A percentile compares a stretch with the other conserved stretches of the same genome.
phyloP scores from a whole-genome alignment of 92 coral and sea anemone genomes.

The Chrysogorgia sp. region DNA sequence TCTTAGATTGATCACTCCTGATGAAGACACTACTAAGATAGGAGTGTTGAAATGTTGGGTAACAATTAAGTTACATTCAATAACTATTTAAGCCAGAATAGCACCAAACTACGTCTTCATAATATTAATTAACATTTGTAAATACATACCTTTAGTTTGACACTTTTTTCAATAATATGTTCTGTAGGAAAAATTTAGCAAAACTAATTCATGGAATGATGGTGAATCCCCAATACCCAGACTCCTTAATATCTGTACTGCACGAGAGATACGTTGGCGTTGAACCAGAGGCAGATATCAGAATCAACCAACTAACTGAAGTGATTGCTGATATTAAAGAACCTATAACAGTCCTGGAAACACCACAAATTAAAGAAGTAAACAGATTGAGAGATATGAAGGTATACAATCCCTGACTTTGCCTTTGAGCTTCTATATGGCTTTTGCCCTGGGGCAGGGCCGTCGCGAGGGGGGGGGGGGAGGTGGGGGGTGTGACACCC shows the following conservation, averaged over 20 bases:
- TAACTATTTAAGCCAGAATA: no score
- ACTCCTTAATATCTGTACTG: constrained; percentile 69
- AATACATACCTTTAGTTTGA: not conserved
- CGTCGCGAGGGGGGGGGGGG: no score
- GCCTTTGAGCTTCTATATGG: no score
- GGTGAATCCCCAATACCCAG: constrained; percentile 73
- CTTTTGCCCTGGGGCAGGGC: no score
- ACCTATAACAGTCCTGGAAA: constrained; percentile 81
- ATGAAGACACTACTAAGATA: no score
- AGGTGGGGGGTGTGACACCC: no score
- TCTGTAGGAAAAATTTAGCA: constrained; percentile 73
- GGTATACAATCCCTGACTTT: constrained; percentile 67
- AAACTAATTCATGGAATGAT: constrained; percentile 79
- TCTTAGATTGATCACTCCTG: no score
- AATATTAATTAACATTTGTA: no score
- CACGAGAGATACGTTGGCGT: constrained; percentile 71
- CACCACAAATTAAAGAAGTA: constrained; percentile 77
- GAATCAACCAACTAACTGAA: constrained; percentile 87
- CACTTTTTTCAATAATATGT: not conserved
- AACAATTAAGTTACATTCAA: no score
- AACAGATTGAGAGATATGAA: constrained; percentile 79
- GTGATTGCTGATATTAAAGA: constrained; percentile 92
- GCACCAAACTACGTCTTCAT: no score
- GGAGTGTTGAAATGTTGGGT: no score
- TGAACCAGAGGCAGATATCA: constrained; percentile 77